Evolutionary conservation across 2,113 vertebrate species (phyloP).

Genomic region (Speoplatyrhinus poulsoni): DNA sequence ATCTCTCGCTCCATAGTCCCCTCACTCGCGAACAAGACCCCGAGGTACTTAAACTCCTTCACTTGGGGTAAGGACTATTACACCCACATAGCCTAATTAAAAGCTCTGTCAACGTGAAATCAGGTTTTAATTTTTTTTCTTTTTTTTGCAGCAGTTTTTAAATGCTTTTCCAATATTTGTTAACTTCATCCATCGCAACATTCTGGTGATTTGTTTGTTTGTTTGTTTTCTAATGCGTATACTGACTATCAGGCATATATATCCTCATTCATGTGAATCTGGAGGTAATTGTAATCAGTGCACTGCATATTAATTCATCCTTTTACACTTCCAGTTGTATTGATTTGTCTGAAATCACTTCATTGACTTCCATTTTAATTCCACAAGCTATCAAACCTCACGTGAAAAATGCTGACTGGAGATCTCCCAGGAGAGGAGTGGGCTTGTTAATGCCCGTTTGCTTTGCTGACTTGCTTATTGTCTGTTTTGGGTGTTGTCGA

Average conservation of each 20-base stretch:
- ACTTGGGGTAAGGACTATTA: no score
- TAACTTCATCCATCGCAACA: no score
- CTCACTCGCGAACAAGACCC: no score
- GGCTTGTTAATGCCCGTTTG: conserved; percentile 27
- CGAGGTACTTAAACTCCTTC: no score
- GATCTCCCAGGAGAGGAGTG: conserved; percentile 24
- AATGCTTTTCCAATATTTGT: background rate
- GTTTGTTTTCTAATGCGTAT: conserved; percentile 16
- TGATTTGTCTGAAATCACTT: conserved; percentile 32
- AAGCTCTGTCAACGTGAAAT: background rate
- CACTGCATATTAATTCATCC: background rate
- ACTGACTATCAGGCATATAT: no score
- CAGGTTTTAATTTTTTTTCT: background rate
- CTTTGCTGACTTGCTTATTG: conserved; percentile 26
- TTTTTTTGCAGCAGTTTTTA: no score
- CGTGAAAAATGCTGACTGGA: conserved; percentile 45
- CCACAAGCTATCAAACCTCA: conserved; percentile 7
- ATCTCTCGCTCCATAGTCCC: no score
- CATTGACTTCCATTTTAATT: conserved; percentile 42
- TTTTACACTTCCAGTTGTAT: conserved; percentile 20
- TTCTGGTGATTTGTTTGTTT: no score
- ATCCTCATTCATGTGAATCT: no score
- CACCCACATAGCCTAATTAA: background rate
- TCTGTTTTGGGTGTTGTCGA: conserved; percentile 17
- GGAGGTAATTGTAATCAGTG: conserved; percentile 35